phyloP scores from a whole-genome alignment of 2,888 invertebrate genomes.

The Ceriagrion tenellum region DNA sequence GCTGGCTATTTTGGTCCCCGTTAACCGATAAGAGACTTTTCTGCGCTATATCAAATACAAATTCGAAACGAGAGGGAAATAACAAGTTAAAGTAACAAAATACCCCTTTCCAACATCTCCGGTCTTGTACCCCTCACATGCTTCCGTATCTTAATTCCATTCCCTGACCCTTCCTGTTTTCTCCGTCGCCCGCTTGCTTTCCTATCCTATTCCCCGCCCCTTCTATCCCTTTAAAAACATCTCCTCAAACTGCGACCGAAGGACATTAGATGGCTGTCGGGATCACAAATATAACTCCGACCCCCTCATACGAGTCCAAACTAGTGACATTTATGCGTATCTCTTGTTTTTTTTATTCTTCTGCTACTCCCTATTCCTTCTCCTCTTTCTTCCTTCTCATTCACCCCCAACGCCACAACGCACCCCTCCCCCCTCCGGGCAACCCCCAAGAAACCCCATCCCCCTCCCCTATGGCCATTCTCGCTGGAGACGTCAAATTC shows the following conservation, averaged over 20 bases:
- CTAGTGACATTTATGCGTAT: constrained; percentile 17
- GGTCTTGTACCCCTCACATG: too few relatives aligned
- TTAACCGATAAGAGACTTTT: not conserved
- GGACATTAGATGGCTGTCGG: not conserved
- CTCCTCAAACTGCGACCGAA: not conserved
- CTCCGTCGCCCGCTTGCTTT: not conserved
- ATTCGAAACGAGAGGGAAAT: not conserved
- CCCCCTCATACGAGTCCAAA: not conserved
- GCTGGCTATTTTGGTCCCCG: not conserved
- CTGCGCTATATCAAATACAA: not conserved
- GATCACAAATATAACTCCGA: not conserved
- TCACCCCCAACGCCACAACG: not conserved
- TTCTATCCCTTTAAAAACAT: not conserved
- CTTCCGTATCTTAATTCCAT: too few relatives aligned
- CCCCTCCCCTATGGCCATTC: not conserved
- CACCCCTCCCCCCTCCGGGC: not conserved
- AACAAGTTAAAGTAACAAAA: not conserved
- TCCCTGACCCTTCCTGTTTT: not conserved
- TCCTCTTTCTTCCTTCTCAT: not conserved
- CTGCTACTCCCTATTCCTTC: not conserved
- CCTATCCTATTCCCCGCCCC: not conserved
- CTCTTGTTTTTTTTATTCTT: not conserved
- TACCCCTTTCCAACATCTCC: not conserved
- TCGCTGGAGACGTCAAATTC: constrained; percentile 1
- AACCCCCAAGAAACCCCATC: not conserved